Evolutionary conservation across 2,888 invertebrate genomes (phyloP).

Genomic region (Morpho deidamia): DNA sequence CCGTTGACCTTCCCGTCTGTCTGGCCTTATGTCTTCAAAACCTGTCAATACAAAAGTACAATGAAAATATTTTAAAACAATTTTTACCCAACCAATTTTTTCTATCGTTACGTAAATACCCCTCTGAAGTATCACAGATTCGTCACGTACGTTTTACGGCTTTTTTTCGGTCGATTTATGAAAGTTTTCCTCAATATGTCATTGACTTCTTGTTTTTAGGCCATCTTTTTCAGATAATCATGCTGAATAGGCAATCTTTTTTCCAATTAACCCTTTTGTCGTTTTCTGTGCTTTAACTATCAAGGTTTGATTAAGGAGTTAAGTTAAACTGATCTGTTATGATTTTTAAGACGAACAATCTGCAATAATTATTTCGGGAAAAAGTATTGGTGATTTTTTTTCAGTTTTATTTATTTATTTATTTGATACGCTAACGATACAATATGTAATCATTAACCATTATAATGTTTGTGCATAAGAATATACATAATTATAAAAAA

Average conservation of each 20-base stretch:
- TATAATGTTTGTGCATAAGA: too few species aligned
- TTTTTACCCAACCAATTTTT: constrained; percentile 20
- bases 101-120: constrained; percentile 29
- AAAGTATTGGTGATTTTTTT: too few species aligned
- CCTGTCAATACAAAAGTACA: neutral
- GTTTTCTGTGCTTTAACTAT: neutral
- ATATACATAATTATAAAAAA: too few species aligned
- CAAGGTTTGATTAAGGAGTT: too few species aligned
- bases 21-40: constrained; percentile 3
- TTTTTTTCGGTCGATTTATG: constrained; percentile 40
- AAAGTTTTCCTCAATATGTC: constrained; percentile 63
- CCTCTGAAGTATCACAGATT: constrained; percentile 38
- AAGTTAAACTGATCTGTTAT: too few species aligned
- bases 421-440: too few species aligned
- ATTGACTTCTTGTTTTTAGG: constrained; percentile 44
- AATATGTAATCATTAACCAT: too few species aligned
- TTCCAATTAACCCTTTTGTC: constrained; percentile 14
- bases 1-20: constrained; percentile 5
- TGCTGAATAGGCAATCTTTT: constrained; percentile 19
- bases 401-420: too few species aligned
- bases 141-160: constrained; percentile 51
- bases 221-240: constrained; percentile 23
- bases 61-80: constrained; percentile 10
- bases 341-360: too few species aligned
- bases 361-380: too few species aligned